Evolutionary conservation across 2,888 invertebrate species (phyloP).

Genomic region (Sericinus montela): DNA sequence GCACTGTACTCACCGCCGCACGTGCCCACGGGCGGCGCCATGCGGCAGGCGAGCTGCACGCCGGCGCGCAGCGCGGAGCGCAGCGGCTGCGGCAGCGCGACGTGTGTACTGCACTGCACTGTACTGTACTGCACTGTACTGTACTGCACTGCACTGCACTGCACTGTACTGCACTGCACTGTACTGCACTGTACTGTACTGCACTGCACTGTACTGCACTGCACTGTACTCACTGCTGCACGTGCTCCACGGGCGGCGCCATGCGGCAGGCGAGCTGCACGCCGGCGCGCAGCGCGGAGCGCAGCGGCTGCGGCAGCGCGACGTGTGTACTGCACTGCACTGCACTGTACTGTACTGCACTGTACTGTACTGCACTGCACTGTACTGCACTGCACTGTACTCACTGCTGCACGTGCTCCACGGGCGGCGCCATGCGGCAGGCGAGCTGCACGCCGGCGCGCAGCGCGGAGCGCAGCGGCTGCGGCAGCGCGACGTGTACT

Average conservation of each 20-base stretch:
- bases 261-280: background rate
- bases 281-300: too few species aligned
- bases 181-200: too few species aligned
- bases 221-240: background rate
- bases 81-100: slow-evolving; percentile 83
- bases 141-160: slow-evolving; percentile 87
- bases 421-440: slow-evolving; percentile 87
- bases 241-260: background rate
- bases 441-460: slow-evolving; percentile 83
- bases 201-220: too few species aligned
- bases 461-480: slow-evolving; percentile 85
- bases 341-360: slow-evolving; percentile 86
- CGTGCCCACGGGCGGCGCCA: slow-evolving; percentile 83
- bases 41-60: slow-evolving; percentile 85
- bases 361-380: slow-evolving; percentile 84
- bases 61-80: slow-evolving; percentile 81
- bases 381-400: background rate
- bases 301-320: background rate
- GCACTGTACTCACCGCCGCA: slow-evolving; percentile 28
- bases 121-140: slow-evolving; percentile 87
- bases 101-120: too few species aligned
- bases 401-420: slow-evolving; percentile 41
- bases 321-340: slow-evolving; percentile 20
- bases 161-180: too few species aligned
- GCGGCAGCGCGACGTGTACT: slow-evolving; percentile 82